Base-by-base conservation (phyloP, 2,797 vertebrate species). In the Australoheros facetus region DNA sequence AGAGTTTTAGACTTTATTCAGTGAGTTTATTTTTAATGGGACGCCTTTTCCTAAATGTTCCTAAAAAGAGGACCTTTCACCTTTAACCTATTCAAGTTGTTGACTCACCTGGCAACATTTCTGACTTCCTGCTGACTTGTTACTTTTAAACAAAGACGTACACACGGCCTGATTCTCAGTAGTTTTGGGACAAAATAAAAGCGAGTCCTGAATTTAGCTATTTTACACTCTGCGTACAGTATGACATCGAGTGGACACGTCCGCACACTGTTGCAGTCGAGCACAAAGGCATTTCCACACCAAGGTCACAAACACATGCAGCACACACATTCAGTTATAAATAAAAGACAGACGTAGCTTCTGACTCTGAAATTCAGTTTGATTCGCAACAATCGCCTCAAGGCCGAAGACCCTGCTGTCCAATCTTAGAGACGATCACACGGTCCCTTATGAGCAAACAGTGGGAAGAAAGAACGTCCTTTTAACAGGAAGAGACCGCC, bases 301-400 rank as follows among this genome's bases (percentile, higher is more conserved):
- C 19, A 30, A 16, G 55, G 82, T 53, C 39, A 39, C 57, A 66
- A 57, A 14, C n/a, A 14, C n/a, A 83, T 55, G 54, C 55, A 71
- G 0, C 6, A 21, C 13, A 32, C 17, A 6, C 8, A 34, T 56
- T 53, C 30, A 45, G 37, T 34, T 3, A 26, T 30, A 69, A 51
- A 51, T 69, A 51, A 14, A 0, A 69, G 64, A 3, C 19, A 51
- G 64, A 53, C 2, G 6, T 69, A 69, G 45, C n/a, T 54, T 54
- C 53, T 21, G 19, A 54, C n/a, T 54, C 19, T 53, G 8, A 53
- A 9, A 53, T 53, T 19, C 19, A 53, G 16, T 45, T 45, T 45
- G 1, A 14, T 45, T 45, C 42, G 4, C 16, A 7, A 17, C 45
- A 17, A 5, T 17, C 16, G 16, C 39, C 23, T 66, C 60, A 28